Evolutionary conservation across 1,140 invertebrate genomes (phyloP).

Genomic region (Ladona fulva): DNA sequence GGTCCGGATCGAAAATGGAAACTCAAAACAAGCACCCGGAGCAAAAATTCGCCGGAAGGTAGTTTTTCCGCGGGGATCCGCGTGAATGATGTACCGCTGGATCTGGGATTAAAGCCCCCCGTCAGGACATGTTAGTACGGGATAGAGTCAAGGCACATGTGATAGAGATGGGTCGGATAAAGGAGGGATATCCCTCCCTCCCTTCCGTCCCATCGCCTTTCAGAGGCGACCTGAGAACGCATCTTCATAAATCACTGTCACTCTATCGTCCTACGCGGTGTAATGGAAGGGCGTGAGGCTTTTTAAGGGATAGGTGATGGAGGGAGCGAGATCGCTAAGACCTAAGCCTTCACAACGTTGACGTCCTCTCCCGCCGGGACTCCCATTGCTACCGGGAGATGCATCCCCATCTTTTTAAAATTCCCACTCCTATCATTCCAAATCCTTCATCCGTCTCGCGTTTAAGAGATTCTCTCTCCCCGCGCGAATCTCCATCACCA

Average conservation of each 20-base stretch:
- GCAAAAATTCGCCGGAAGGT: too few species aligned
- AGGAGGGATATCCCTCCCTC: neutral
- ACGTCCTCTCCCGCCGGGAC: neutral
- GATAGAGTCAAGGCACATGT: neutral
- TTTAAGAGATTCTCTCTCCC: neutral
- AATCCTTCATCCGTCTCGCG: neutral
- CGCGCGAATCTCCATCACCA: neutral
- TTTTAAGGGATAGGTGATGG: neutral
- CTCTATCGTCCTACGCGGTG: neutral
- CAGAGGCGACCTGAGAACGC: neutral
- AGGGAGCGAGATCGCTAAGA: neutral
- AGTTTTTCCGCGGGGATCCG: too few species aligned
- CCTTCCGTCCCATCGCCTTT: neutral
- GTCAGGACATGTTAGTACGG: too few species aligned
- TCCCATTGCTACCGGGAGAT: neutral
- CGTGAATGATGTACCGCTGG: too few species aligned
- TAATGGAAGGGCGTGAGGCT: neutral
- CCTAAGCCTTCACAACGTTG: neutral
- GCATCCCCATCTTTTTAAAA: neutral
- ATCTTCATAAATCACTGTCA: slow-evolving; percentile 10
- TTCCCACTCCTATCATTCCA: neutral
- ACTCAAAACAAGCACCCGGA: too few species aligned
- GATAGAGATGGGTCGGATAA: neutral
- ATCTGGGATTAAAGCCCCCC: too few species aligned
- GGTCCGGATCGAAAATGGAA: too few species aligned